Base-by-base conservation (phyloP, 2,888 invertebrate species). In the Cinara cedri region DNA sequence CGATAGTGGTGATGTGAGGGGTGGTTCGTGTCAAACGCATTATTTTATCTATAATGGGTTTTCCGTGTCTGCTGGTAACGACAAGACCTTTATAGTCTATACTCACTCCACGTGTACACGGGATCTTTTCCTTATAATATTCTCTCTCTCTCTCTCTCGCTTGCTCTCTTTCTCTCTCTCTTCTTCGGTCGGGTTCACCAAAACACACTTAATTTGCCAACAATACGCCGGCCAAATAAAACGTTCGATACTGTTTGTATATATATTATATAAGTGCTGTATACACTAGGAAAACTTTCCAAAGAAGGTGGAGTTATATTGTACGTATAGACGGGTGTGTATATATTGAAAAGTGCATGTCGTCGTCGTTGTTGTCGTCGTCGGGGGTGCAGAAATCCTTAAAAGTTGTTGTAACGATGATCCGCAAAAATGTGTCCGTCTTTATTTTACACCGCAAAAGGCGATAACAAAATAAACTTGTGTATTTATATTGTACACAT, bases 21-120 rank as follows among this genome's bases (percentile, higher is more conserved):
- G 14, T 11, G 49, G 42, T 16, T 60, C 49, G 21, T 70, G 78
- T 70, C 78, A 78, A 70, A 62, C 70, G 70, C 78, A 78, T 78
- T 70, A 78, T 78, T 78, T 78, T 78, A 70, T 78, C 78, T 78
- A 78, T 78, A 78, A 78, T 78, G 78, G 78, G 42, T 62, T 78
- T 78, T 78, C 44, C 78, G 78, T 78, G 70, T 78, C 60, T 60
- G 57, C 78, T 62, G 78, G 78, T 70, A 78, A 70, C 68, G 68
- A 78, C 78, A 70, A 68, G 70, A 60, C 70, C 76, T 26, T 4
- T 34, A 34, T 6, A n/a, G n/a, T n/a, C n/a, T n/a, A n/a, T 34
- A 34, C 34, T 34, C 34, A 4, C 16, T 24, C 24, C 66, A 21
- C 13, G 44, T 4, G 34, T 34, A 34, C 6, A 34, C 34, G 3